Conservation (phyloP, 2,113 vertebrate genomes). For the Stictonetta naevosa region DNA sequence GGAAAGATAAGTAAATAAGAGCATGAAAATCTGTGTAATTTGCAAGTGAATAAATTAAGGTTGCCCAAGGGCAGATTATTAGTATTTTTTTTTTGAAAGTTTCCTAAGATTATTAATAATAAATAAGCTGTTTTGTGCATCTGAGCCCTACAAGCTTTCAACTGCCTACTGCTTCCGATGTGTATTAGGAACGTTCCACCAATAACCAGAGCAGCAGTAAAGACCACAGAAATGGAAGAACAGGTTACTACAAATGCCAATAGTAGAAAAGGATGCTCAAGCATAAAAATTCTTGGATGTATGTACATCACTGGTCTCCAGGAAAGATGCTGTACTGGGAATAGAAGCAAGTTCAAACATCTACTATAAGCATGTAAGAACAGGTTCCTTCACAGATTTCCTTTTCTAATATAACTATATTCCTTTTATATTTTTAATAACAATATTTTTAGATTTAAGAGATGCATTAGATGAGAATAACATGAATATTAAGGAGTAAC, state of each 20-base stretch:
- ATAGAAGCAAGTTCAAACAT: neutral
- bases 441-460: neutral
- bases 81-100: conserved; percentile 54
- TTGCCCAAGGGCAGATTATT: conserved; percentile 42
- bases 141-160: conserved; percentile 37
- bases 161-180: neutral
- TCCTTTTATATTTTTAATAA: neutral
- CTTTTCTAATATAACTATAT: neutral
- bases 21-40: conserved; percentile 34
- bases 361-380: neutral
- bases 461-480: neutral
- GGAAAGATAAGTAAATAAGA: conserved; percentile 26
- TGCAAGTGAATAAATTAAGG: conserved; percentile 34
- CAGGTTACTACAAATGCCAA: neutral
- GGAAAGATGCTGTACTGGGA: neutral
- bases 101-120: conserved; percentile 39
- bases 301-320: neutral
- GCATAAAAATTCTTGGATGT: neutral
- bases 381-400: neutral
- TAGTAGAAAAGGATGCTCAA: neutral
- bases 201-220: neutral
- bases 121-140: conserved; percentile 33
- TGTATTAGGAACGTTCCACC: neutral
- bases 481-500: neutral
- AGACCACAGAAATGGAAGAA: neutral